Evolutionary conservation across 2,113 vertebrate genomes (phyloP).

Genomic region (Chaetura pelagica): DNA sequence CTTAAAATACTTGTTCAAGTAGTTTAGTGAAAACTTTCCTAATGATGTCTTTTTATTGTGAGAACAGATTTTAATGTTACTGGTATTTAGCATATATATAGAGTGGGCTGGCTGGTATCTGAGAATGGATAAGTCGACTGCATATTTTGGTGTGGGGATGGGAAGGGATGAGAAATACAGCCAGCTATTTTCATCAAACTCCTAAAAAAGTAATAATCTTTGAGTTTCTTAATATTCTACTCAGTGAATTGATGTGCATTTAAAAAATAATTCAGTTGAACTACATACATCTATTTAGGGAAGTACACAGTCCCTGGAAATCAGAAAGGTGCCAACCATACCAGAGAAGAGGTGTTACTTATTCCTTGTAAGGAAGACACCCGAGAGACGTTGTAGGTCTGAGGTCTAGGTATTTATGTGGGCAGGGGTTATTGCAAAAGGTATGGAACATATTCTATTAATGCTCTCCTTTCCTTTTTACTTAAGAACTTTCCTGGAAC

Average conservation of each 20-base stretch:
- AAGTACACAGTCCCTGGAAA: neutral
- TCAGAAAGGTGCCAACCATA: neutral
- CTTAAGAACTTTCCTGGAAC: neutral
- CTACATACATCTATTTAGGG: neutral
- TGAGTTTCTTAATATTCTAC: neutral
- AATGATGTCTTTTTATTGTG: neutral
- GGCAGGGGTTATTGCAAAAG: neutral
- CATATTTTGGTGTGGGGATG: neutral
- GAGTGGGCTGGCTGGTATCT: neutral
- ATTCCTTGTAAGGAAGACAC: neutral
- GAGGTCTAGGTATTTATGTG: neutral
- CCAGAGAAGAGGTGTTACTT: neutral
- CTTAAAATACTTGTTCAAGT: neutral
- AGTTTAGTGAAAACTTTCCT: neutral
- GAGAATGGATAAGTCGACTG: neutral
- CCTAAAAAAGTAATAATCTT: neutral
- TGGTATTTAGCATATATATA: neutral
- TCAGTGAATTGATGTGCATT: neutral
- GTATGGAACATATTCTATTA: neutral
- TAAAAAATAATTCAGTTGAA: neutral
- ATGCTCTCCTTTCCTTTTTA: fast-evolving
- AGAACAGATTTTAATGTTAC: neutral
- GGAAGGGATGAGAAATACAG: neutral
- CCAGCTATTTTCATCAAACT: neutral
- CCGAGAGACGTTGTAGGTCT: neutral